phyloP scores from a whole-genome alignment of 2,888 invertebrate genomes.

The Oscheius sp. region DNA sequence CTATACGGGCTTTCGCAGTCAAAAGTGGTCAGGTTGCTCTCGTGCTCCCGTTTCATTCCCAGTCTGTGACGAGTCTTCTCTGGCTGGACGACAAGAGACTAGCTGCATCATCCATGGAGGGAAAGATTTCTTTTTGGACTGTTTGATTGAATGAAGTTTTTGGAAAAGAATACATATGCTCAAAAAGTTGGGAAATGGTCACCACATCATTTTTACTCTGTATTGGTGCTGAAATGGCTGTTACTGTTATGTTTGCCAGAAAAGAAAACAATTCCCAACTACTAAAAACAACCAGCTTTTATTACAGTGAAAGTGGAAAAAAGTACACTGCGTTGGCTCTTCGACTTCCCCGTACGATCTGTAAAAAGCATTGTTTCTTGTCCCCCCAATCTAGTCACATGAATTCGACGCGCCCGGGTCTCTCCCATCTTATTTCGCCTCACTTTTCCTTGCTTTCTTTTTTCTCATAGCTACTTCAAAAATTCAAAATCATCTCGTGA shows the following conservation, averaged over 20 bases:
- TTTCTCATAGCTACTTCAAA: background rate
- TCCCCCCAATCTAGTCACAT: constrained; percentile 12
- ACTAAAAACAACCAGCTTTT: too few species aligned
- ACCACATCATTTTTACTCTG: too few species aligned
- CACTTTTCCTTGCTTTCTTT: background rate
- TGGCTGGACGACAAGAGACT: constrained; percentile 7
- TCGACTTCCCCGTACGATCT: too few species aligned
- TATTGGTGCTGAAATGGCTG: too few species aligned
- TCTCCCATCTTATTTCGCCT: background rate
- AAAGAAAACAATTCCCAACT: too few species aligned
- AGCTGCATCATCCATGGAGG: background rate
- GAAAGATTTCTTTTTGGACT: constrained; percentile 3
- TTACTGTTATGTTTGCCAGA: too few species aligned
- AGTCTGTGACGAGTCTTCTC: constrained; percentile 1
- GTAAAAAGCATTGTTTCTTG: constrained; percentile 21
- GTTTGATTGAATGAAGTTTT: background rate
- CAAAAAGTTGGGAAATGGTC: too few species aligned
- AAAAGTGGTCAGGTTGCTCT: constrained; percentile 1
- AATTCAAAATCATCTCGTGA: background rate
- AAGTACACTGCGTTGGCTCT: too few species aligned
- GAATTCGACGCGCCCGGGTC: constrained; percentile 5
- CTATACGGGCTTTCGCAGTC: constrained; percentile 5
- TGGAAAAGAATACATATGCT: background rate
- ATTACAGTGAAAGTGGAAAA: too few species aligned
- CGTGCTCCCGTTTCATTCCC: constrained; percentile 1